phyloP scores from a whole-genome alignment of 2,888 invertebrate species.

The Lasioglossum leucozonium region DNA sequence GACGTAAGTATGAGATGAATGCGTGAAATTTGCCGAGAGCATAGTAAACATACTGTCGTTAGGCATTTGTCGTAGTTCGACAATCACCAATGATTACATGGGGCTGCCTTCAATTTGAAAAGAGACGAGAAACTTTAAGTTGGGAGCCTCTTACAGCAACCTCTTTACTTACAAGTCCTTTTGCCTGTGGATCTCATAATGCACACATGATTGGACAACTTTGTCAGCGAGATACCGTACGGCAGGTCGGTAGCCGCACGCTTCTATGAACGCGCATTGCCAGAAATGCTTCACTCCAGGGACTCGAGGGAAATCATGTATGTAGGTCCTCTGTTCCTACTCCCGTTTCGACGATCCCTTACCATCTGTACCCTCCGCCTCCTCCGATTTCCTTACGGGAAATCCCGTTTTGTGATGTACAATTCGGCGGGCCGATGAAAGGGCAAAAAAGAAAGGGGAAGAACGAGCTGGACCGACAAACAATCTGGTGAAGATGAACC shows the following conservation, averaged over 20 bases:
- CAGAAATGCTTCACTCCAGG: slow-evolving; percentile 82
- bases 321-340: slow-evolving; percentile 80
- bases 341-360: slow-evolving; percentile 67
- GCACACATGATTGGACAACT: slow-evolving; percentile 82
- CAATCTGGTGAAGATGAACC: slow-evolving; percentile 73
- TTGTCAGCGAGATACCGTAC: slow-evolving; percentile 79
- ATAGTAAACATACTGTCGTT: not conserved
- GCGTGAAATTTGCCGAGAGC: not conserved
- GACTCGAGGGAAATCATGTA: slow-evolving; percentile 84
- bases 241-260: slow-evolving; percentile 69
- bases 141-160: slow-evolving; percentile 24
- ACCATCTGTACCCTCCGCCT: slow-evolving; percentile 62
- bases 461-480: slow-evolving; percentile 61
- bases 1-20: not conserved
- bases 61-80: not conserved
- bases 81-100: not conserved
- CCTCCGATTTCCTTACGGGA: slow-evolving; percentile 68
- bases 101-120: not conserved
- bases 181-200: slow-evolving; percentile 79
- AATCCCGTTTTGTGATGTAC: slow-evolving; percentile 71
- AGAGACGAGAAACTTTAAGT: slow-evolving; percentile 21
- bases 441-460: slow-evolving; percentile 46
- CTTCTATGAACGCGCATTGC: slow-evolving; percentile 78
- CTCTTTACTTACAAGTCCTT: slow-evolving; percentile 56
- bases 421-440: slow-evolving; percentile 70